Percentiles rank a stretch among this genome's conserved stretches.
These are phyloP conservation scores for Meteorus cinctellus DNA, from an alignment of 2,888 invertebrate genomes.

Conservation along the genomic window DNA sequence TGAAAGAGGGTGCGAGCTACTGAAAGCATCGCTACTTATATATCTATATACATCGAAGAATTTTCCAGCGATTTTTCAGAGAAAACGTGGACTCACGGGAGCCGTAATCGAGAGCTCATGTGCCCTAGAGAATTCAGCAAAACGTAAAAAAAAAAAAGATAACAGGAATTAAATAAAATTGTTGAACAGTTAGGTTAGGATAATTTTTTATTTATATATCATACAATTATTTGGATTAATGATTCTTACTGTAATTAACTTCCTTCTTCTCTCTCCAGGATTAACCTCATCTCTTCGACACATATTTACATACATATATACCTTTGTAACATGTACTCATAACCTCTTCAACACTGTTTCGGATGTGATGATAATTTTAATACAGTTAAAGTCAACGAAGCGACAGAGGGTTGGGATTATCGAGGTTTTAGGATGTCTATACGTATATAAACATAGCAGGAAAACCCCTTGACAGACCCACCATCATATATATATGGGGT, in stretches of 20 bases:
- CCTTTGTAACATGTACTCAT: neutral
- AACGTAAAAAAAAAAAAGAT: neutral
- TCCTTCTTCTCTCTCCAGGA: neutral
- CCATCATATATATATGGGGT: neutral
- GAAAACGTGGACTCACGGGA: constrained; percentile 4
- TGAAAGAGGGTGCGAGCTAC: neutral
- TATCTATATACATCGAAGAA: neutral
- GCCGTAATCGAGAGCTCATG: constrained; percentile 12
- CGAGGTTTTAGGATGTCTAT: neutral
- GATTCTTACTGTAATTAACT: neutral
- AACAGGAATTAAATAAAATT: neutral
- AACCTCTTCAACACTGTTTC: neutral
- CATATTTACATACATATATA: neutral
- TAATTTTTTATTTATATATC: neutral
- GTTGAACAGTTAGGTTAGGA: neutral
- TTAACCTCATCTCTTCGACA: neutral
- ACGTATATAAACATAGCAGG: neutral
- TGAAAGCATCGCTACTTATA: neutral
- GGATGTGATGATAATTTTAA: constrained; percentile 14
- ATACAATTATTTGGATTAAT: neutral
- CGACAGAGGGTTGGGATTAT: constrained; percentile 3
- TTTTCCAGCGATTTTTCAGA: constrained; percentile 7
- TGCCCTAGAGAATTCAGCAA: neutral
- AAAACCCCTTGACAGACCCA: neutral
- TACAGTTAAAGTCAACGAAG: constrained; percentile 9